Evolutionary conservation across 2,888 invertebrate genomes (phyloP), one percentile per base, ranked within the genome.

Genomic region (Tridacna crocea): DNA sequence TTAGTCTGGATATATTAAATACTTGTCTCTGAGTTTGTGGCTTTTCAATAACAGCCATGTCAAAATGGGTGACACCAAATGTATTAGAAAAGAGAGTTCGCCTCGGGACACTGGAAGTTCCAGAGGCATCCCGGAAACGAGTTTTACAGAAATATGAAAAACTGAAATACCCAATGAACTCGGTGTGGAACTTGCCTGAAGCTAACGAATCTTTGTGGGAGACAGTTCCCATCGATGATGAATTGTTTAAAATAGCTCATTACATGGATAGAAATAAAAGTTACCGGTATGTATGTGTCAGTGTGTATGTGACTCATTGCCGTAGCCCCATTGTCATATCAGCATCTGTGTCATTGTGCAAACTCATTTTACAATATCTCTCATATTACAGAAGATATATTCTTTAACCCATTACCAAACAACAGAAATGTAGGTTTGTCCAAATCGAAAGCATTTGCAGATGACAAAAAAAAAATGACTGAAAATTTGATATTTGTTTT

Each of bases 251-350:
- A 80, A 81, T 79, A 47, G 75, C 80, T 13, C 87, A 87, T 70
- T 87, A 87, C 66, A 82, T 87, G 84, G 84, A 84, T 70, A 84
- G 79, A 61, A 84, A 84, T 60, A 87, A 82, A 73, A 87, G 87
- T 61, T 87, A 80, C 68, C 84, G 87, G 87, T 82, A 82, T 22
- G 48, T 72, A 55, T 55, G 55, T 55, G 19, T 6, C 17, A 19
- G 10, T 6, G 55, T 19, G 17, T 75, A 2, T 55, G 51, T 55
- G 26, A 68, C 8, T 26, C 36, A 36, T 4, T 36, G 36, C 3
- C n/a, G n/a, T n/a, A n/a, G n/a, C n/a, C n/a, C n/a, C n/a, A n/a
- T n/a, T n/a, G n/a, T n/a, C n/a, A n/a, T n/a, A n/a, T n/a, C n/a
- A n/a, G n/a, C n/a, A n/a, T n/a, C n/a, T n/a, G n/a, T n/a, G n/a